Evolutionary conservation across 2,888 invertebrate species (phyloP), one percentile per base, ranked within the genome.

Genomic region (Oscheius sp.): DNA sequence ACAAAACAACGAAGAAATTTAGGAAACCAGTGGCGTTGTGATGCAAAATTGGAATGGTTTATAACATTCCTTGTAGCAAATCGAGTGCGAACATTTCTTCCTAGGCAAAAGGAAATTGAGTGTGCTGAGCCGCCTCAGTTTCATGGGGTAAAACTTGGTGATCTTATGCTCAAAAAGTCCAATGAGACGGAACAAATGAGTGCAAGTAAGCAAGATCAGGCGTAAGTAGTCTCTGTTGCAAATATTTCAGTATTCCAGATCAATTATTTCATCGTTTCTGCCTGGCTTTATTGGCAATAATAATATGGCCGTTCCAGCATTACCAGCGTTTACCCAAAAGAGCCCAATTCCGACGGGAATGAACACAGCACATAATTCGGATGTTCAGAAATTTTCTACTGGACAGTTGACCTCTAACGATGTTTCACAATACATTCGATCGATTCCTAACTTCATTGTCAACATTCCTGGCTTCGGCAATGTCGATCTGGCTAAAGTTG

Each of bases 91-190:
- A 85, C 85, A 0, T 86, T 86, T 73, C 67, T 85, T 12, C 83
- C 85, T 8, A 72, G 73, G 33, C 85, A 86, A 70, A 69, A 77
- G 10, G 86, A 86, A 31, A 80, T 86, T 29, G 65, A 45, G 8
- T 86, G 86, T 58, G 73, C 74, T 8, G 80, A 78, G 4, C 86
- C 86, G 12, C 73, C 72, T 12, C 68, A 78, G 46, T 76, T 73
- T 34, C 74, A 72, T 1, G 82, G 82, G 17, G 64, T 64, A 1
- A 65, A 74, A 15, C 70, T 86, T 39, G 84, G 82, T 52, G 86
- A 86, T 42, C 69, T 86, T 66, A 83, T 86, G 86, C 81, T 87
- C 66, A 79, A 81, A 69, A 84, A 83, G 52, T 84, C 85, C 5
- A 84, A 83, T 65, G 82, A 82, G 29, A 85, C 86, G 2, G n/a